phyloP scores from a whole-genome alignment of 1,140 invertebrate genomes.

The Mactra quadrangularis region DNA sequence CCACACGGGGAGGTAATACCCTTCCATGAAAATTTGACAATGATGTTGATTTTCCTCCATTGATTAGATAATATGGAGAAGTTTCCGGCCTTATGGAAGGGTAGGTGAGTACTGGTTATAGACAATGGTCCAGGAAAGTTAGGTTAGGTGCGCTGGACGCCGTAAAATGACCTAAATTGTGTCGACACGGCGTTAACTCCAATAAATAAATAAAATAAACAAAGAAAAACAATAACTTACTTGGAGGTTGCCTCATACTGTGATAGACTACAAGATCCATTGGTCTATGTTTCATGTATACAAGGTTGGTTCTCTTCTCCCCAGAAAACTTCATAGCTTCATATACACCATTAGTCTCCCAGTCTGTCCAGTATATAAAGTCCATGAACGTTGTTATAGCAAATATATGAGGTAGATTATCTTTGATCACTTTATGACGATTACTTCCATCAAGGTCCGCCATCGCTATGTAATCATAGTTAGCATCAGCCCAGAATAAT shows the following conservation, averaged over 20 bases:
- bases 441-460: constrained; percentile 82
- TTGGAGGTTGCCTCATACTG: constrained; percentile 88
- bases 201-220: not conserved
- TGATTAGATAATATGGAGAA: no score
- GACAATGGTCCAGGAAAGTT: no score
- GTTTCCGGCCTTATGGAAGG: no score
- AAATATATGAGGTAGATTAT: constrained; percentile 92
- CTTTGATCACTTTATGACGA: constrained; percentile 85
- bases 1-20: no score
- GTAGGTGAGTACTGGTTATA: no score
- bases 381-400: constrained; percentile 94
- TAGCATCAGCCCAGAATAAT: constrained; percentile 98
- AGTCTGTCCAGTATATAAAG: constrained; percentile 99
- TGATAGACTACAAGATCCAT: constrained; percentile 91
- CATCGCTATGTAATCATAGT: constrained; percentile 95
- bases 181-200: no score
- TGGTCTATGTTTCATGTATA: constrained; percentile 92
- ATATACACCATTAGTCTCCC: constrained; percentile 94
- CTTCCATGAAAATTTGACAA: no score
- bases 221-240: constrained; percentile 69
- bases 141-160: no score
- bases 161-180: no score
- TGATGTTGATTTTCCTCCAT: no score
- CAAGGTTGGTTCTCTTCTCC: constrained; percentile 95
- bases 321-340: constrained; percentile 98